Percentiles rank a stretch among this genome's conserved stretches.
Evolutionary conservation across 2,797 vertebrate genomes (phyloP).

Genomic region (Brotula barbata): DNA sequence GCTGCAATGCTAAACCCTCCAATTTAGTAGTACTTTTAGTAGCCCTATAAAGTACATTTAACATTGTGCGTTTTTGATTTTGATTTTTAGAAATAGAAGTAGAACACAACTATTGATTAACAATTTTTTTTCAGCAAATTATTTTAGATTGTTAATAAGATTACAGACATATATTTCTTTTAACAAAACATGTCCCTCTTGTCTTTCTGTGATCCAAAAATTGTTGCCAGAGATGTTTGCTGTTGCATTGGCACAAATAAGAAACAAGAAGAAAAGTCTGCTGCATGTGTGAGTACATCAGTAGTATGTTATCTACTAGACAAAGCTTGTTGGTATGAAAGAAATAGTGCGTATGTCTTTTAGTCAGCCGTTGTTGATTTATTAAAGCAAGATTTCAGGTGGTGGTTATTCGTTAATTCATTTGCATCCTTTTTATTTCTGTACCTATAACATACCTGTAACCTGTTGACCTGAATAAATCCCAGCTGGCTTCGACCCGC

Average conservation of each 20-base stretch:
- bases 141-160: no score
- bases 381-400: slow-evolving; percentile 29
- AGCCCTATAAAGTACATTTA: not conserved
- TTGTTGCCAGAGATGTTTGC: not conserved
- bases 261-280: slow-evolving; percentile 1
- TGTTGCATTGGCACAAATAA: slow-evolving; percentile 6
- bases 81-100: no score
- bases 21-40: not conserved
- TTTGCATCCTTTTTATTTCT: not conserved
- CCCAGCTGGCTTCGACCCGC: slow-evolving; percentile 19
- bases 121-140: no score
- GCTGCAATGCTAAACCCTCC: not conserved
- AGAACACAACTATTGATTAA: no score
- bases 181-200: not conserved
- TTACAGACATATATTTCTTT: no score
- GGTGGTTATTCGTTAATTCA: slow-evolving; percentile 22
- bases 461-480: slow-evolving; percentile 53
- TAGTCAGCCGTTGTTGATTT: slow-evolving; percentile 11
- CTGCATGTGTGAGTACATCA: slow-evolving; percentile 5
- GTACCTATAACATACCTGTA: slow-evolving; percentile 36
- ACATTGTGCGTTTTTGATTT: no score
- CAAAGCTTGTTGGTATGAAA: slow-evolving; percentile 1
- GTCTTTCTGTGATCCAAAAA: slow-evolving; percentile 3
- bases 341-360: slow-evolving; percentile 14
- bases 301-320: slow-evolving; percentile 7